A percentile compares a stretch with the other conserved stretches of the same genome.
These are phyloP conservation scores for Spatulosminthurus flaviceps DNA, from an alignment of 2,888 invertebrate genomes.

Conservation along the genomic window DNA sequence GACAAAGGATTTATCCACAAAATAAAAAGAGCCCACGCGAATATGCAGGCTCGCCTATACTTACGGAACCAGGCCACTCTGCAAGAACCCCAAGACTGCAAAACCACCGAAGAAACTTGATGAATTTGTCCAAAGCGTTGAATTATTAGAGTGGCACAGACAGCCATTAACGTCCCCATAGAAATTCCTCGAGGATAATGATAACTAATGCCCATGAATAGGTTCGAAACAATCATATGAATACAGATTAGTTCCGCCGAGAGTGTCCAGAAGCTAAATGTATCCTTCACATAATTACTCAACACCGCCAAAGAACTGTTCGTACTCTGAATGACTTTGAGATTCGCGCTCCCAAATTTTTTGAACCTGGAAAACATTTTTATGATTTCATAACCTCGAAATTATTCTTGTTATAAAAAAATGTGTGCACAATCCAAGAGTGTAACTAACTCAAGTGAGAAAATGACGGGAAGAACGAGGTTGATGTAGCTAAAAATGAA, in stretches of 20 bases:
- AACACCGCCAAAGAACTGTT: neutral
- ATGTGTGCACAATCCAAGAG: too few species aligned
- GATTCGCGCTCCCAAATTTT: neutral
- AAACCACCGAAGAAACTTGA: neutral
- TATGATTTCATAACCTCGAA: too few species aligned
- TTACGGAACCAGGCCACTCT: neutral
- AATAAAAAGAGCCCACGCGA: neutral
- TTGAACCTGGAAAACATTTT: neutral
- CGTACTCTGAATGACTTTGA: neutral
- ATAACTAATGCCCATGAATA: neutral
- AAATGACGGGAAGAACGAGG: neutral
- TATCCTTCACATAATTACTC: neutral
- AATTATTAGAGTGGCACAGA: too few species aligned
- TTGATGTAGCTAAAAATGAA: neutral
- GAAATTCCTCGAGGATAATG: neutral
- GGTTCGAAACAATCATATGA: neutral
- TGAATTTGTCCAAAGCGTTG: neutral
- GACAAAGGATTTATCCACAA: neutral
- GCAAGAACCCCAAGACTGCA: neutral
- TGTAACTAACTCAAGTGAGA: neutral
- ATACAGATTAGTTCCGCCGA: neutral
- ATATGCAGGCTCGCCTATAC: neutral
- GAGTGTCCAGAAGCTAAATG: slow-evolving; percentile 8
- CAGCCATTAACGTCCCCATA: neutral
- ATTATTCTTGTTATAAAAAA: too few species aligned